Evolutionary conservation across 2,113 vertebrate genomes (phyloP).

Genomic region (Capreolus pygargus): DNA sequence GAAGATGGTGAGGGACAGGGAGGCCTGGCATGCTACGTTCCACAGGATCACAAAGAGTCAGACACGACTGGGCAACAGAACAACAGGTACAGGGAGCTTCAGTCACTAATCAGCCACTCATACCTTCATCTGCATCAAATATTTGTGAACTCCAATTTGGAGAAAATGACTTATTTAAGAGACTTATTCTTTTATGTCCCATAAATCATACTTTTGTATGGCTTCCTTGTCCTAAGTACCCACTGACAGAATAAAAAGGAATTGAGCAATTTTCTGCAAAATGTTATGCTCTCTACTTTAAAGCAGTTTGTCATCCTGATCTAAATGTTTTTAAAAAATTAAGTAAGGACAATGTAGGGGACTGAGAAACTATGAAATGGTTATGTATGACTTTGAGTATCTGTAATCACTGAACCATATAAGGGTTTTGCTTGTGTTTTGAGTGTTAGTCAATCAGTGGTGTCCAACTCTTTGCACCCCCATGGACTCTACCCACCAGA

Average conservation of each 20-base stretch:
- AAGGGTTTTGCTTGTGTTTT: not conserved
- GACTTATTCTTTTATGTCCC: no score
- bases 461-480: no score
- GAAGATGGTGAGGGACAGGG: no score
- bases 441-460: no score
- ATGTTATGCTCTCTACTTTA: not conserved
- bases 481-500: no score
- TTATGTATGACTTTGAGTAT: not conserved
- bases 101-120: not conserved
- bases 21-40: no score
- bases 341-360: not conserved
- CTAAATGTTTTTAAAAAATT: not conserved
- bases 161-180: not conserved
- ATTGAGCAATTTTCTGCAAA: not conserved
- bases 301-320: not conserved
- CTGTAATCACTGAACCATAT: not conserved
- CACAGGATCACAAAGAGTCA: no score
- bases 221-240: no score
- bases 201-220: no score
- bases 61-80: no score
- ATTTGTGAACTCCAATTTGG: not conserved
- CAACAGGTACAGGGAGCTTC: no score
- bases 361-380: not conserved
- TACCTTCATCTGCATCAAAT: not conserved
- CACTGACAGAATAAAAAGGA: not conserved